Evolutionary conservation across 2,797 vertebrate genomes (phyloP).

Genomic region (Silurus aristotelis): DNA sequence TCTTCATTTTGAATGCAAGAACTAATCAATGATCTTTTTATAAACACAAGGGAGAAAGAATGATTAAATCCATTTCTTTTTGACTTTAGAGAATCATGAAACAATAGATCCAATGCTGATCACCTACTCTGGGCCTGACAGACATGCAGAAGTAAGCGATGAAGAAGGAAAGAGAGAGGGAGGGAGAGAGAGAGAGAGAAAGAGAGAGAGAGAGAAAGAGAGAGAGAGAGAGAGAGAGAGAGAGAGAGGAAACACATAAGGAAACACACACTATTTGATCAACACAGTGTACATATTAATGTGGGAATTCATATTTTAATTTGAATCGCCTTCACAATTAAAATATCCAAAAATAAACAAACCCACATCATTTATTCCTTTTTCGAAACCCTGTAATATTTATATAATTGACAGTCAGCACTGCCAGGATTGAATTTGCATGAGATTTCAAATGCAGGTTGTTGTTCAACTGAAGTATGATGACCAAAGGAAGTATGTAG

Average conservation of each 20-base stretch:
- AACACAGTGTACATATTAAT: constrained; percentile 4
- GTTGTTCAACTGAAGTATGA: not conserved
- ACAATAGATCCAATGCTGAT: constrained; percentile 70
- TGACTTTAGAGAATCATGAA: constrained; percentile 70
- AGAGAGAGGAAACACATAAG: constrained; percentile 25
- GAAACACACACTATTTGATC: constrained; percentile 29
- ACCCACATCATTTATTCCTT: not conserved
- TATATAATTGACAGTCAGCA: not conserved
- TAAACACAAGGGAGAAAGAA: constrained; percentile 57
- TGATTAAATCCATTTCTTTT: constrained; percentile 76
- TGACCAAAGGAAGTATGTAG: not conserved
- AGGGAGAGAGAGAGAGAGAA: not conserved
- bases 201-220: not conserved
- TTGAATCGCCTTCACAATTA: not conserved
- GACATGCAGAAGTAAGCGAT: constrained; percentile 28
- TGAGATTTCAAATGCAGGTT: not conserved
- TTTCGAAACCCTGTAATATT: not conserved
- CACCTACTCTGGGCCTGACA: constrained; percentile 63
- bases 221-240: not conserved
- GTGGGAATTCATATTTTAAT: not conserved
- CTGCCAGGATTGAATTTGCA: not conserved
- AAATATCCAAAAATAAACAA: not conserved
- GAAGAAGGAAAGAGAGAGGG: not conserved
- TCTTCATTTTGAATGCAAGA: constrained; percentile 60
- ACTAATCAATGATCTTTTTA: constrained; percentile 63